Percentiles rank a stretch among this genome's conserved stretches.
Evolutionary conservation across 1,140 invertebrate species (phyloP).

Genomic region (Leptinotarsa lineolata): DNA sequence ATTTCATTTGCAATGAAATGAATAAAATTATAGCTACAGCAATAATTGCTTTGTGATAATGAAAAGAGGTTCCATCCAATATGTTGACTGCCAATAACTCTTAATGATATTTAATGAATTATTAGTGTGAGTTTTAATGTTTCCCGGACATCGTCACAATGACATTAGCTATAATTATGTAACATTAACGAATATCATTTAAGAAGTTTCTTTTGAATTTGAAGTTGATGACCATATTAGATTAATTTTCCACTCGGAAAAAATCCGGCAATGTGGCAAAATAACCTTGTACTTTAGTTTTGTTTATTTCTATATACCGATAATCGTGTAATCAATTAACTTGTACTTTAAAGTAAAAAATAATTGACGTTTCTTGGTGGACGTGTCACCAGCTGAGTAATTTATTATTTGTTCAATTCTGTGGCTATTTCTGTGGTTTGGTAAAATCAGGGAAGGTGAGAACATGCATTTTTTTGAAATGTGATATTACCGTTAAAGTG

Average conservation of each 20-base stretch:
- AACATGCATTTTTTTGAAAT: too few species aligned
- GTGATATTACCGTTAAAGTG: too few species aligned
- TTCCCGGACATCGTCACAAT: background rate
- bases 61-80: background rate
- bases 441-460: background rate
- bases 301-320: background rate
- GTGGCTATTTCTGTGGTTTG: background rate
- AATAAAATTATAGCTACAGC: background rate
- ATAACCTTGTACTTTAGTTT: slow-evolving; percentile 6
- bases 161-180: background rate
- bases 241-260: background rate
- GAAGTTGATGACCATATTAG: background rate
- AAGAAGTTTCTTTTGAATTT: background rate
- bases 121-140: background rate
- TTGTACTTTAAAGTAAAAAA: background rate
- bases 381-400: background rate
- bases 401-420: background rate
- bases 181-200: background rate
- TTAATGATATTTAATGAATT: background rate
- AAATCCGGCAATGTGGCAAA: background rate
- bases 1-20: background rate
- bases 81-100: background rate
- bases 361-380: background rate
- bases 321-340: background rate
- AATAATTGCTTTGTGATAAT: background rate